Base-by-base conservation (phyloP, 2,888 invertebrate species). In the Clistopyga incitator region DNA sequence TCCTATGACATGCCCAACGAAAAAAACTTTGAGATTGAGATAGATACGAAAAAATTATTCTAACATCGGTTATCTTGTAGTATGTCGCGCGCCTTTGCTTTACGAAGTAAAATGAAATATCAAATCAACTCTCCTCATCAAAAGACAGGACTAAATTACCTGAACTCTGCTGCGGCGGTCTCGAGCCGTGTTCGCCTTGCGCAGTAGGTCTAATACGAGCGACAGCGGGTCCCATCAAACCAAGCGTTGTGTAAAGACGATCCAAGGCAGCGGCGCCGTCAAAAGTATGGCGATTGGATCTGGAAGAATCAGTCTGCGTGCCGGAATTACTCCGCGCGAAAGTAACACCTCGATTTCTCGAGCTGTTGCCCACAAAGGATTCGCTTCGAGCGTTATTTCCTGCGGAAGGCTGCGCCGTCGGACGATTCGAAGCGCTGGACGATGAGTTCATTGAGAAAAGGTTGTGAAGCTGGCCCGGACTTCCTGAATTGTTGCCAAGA, bases 251-350 rank as follows among this genome's bases (percentile, higher is more conserved):
- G 70, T 81, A 81, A n/a, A 81, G 42, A n/a, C 75, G 81, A 71
- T 84, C 70, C 0, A 81, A 59, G 11, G 72, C 76, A n/a, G 65
- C 65, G 20, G 65, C 71, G 6, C 71, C 65, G n/a, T 77, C 77
- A 25, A 61, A 83, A 34, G 25, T 25, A 29, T 71, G 74, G 20
- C 67, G 52, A 29, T 2, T 52, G 11, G 52, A 61, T 10, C 67
- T 70, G 6, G 56, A 59, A 52, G 50, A 0, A 50, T 47, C 56
- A 34, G 18, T 70, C 20, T 34, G 74, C n/a, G 23, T 6, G 10
- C 29, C 52, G 11, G 81, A 64, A 59, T 42, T 70, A 70, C 15
- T 59, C 11, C 34, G 25, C 10, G 72, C 29, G 11, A 68, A 61
- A 3, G 70, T n/a, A 15, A 20, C 20, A 20, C 10, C 50, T 11